Percentiles rank a stretch among this genome's conserved stretches.
Evolutionary conservation across 2,113 vertebrate genomes (phyloP).

Genomic region (Progne subis): DNA sequence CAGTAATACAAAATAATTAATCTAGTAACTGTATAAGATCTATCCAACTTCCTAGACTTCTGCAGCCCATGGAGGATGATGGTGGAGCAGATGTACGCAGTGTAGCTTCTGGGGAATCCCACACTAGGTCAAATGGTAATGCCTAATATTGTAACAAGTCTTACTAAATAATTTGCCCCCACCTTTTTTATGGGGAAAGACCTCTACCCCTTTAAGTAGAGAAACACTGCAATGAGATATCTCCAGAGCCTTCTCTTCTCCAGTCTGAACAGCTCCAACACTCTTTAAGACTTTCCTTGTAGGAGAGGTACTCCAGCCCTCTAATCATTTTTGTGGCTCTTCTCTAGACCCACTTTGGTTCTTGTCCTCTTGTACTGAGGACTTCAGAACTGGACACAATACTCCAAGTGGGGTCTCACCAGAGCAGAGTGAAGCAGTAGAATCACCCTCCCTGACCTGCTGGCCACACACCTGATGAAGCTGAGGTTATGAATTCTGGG

Average conservation of each 20-base stretch:
- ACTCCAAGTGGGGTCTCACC: not conserved
- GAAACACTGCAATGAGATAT: too few relatives aligned
- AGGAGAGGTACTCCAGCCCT: not conserved
- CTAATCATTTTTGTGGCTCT: not conserved
- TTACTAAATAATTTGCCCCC: not conserved
- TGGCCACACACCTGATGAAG: not conserved
- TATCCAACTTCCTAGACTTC: not conserved
- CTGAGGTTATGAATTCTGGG: not conserved
- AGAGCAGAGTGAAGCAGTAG: not conserved
- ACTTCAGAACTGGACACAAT: not conserved
- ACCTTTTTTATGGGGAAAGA: not conserved
- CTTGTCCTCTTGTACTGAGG: not conserved
- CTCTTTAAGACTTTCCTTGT: not conserved
- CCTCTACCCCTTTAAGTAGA: not conserved
- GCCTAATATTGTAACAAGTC: not conserved
- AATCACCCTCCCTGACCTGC: not conserved
- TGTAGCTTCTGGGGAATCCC: not conserved
- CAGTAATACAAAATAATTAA: not conserved
- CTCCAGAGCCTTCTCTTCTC: not conserved
- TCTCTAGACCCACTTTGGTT: not conserved
- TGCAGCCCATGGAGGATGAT: not conserved
- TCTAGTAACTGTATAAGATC: not conserved
- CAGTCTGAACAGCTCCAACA: not conserved
- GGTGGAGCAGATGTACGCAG: not conserved
- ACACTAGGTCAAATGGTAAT: rapidly evolving